phyloP scores from a whole-genome alignment of 2,113 vertebrate genomes.

The Phaethornis superciliosus region DNA sequence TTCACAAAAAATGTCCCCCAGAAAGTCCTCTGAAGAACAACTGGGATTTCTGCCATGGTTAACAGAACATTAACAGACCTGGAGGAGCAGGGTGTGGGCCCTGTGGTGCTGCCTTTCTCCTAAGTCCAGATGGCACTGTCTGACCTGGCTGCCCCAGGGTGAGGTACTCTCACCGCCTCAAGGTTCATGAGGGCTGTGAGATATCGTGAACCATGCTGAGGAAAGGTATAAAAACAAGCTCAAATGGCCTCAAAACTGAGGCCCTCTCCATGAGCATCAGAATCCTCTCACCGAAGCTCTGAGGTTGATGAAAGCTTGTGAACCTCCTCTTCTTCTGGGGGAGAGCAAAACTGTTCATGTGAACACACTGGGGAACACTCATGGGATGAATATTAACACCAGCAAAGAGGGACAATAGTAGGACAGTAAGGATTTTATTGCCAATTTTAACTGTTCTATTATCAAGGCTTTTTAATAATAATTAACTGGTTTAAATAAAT shows the following conservation, averaged over 20 bases:
- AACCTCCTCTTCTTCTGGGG: neutral
- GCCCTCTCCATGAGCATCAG: fast-evolving
- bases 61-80: neutral
- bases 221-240: neutral
- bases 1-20: neutral
- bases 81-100: neutral
- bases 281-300: neutral
- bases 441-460: neutral
- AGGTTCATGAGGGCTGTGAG: neutral
- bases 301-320: neutral
- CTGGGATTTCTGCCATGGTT: neutral
- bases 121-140: neutral
- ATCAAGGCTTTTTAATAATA: neutral
- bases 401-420: neutral
- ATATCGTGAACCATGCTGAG: neutral
- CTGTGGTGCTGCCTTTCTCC: neutral
- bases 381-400: neutral
- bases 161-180: neutral
- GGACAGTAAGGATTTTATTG: neutral
- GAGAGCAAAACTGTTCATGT: neutral
- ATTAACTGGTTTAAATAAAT: neutral
- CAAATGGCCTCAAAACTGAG: neutral
- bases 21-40: neutral
- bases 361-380: neutral
- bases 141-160: neutral